These are phyloP conservation scores for Hippocampus zosterae DNA, from an alignment of 2,113 vertebrate species.

Conservation along the genomic window DNA sequence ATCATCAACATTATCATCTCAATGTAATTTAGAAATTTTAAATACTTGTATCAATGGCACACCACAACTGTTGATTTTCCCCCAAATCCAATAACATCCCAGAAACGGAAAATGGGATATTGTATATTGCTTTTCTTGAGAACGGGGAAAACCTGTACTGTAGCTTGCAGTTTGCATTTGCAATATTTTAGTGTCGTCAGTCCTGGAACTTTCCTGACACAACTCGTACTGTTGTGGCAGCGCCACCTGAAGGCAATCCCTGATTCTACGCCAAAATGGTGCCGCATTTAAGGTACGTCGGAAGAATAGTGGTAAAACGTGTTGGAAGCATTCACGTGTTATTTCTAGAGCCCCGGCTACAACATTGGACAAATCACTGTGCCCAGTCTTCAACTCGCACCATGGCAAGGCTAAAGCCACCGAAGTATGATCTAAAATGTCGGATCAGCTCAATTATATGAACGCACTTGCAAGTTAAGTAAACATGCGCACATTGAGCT, in stretches of 20 bases:
- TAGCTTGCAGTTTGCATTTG: no score
- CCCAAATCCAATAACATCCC: no score
- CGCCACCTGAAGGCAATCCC: background rate
- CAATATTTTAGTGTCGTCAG: background rate
- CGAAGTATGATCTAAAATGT: background rate
- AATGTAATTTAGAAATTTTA: no score
- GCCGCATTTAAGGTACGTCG: background rate
- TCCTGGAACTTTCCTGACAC: background rate
- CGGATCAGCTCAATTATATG: background rate
- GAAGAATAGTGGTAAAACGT: slow-evolving; percentile 8
- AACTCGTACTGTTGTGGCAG: background rate
- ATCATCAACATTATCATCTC: background rate
- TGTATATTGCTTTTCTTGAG: background rate
- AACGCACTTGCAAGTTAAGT: background rate
- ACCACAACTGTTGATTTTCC: no score
- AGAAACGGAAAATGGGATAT: no score
- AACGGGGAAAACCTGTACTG: no score
- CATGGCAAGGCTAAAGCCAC: background rate
- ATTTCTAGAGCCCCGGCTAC: background rate
- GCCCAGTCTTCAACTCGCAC: background rate
- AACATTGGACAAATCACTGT: background rate
- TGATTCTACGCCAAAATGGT: background rate
- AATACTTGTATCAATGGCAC: no score
- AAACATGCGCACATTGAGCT: background rate
- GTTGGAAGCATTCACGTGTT: background rate